These are phyloP conservation scores for Pandemis heparana DNA, from an alignment of 2,888 invertebrate genomes.

Conservation along the genomic window DNA sequence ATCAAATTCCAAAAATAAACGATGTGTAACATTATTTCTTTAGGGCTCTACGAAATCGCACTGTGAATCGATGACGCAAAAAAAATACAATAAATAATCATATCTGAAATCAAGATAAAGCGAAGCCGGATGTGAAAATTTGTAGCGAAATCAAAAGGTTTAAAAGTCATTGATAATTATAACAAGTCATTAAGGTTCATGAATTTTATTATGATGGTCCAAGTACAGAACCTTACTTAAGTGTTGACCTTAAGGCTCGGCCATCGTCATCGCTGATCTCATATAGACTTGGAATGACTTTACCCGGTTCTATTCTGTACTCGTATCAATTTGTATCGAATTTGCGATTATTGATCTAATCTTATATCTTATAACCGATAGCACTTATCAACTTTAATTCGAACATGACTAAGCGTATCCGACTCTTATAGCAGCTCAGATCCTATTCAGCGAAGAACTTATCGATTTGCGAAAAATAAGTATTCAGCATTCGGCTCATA, in stretches of 20 bases:
- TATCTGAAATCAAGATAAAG: constrained; percentile 15
- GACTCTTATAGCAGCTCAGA: background rate
- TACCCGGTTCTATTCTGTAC: constrained; percentile 3
- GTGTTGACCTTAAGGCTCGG: constrained; percentile 59
- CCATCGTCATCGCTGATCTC: constrained; percentile 71
- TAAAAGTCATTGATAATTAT: constrained; percentile 32
- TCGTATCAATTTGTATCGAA: background rate
- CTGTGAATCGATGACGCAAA: constrained; percentile 17
- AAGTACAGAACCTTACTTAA: constrained; percentile 37
- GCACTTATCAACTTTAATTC: background rate
- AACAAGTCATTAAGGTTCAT: constrained; percentile 35
- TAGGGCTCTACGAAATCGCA: background rate
- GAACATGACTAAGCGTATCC: constrained; percentile 1
- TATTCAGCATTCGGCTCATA: background rate
- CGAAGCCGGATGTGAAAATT: constrained; percentile 34
- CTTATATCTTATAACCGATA: constrained; percentile 9
- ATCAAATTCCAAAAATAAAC: constrained; percentile 10
- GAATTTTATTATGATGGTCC: constrained; percentile 39
- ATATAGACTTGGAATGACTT: constrained; percentile 56
- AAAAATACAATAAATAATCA: background rate
- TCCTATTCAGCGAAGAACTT: background rate
- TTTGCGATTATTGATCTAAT: constrained; percentile 1
- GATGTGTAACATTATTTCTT: background rate
- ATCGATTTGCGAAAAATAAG: background rate
- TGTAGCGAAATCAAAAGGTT: constrained; percentile 13